Percentiles rank a stretch among this genome's conserved stretches.
Conservation (phyloP, 1,140 invertebrate genomes). For the Drosophila willistoni region DNA sequence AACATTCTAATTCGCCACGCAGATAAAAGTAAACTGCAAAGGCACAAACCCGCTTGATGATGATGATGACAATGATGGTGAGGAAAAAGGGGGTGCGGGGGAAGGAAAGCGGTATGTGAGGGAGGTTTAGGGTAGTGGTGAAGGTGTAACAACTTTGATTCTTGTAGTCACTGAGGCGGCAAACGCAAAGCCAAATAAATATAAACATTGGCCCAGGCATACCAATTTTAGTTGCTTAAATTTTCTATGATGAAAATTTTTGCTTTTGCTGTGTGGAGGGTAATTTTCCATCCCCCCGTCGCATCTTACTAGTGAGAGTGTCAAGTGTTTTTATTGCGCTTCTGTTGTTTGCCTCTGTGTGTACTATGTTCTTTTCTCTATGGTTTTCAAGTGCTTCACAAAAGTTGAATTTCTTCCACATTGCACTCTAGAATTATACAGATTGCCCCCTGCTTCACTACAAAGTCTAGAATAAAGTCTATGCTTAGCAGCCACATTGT, state of each 20-base stretch:
- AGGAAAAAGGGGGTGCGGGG: not conserved
- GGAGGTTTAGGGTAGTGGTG: not conserved
- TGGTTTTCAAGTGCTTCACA: slow-evolving; percentile 64
- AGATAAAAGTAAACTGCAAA: slow-evolving; percentile 76
- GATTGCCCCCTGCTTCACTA: too few relatives aligned
- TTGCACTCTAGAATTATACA: not conserved
- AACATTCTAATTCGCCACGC: slow-evolving; percentile 82
- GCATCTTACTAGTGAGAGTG: slow-evolving; percentile 33
- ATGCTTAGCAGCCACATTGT: not conserved
- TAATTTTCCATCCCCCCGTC: slow-evolving; percentile 22
- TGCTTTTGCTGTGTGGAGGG: not conserved
- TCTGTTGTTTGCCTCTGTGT: slow-evolving; percentile 36
- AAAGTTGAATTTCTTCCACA: slow-evolving; percentile 12
- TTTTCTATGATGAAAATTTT: slow-evolving; percentile 27
- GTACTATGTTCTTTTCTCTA: slow-evolving; percentile 32
- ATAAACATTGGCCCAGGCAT: slow-evolving; percentile 69
- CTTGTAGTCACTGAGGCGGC: slow-evolving; percentile 67
- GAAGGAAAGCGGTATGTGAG: not conserved
- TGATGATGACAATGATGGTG: not conserved
- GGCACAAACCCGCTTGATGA: slow-evolving; percentile 23
- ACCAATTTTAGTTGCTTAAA: slow-evolving; percentile 26
- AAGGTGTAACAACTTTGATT: slow-evolving; percentile 60
- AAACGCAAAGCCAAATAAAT: slow-evolving; percentile 79
- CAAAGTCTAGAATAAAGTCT: too few relatives aligned
- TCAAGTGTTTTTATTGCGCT: slow-evolving; percentile 75